Evolutionary conservation across 2,888 invertebrate species (phyloP), one percentile per base, ranked within the genome.

Genomic region (Nomada fabriciana): DNA sequence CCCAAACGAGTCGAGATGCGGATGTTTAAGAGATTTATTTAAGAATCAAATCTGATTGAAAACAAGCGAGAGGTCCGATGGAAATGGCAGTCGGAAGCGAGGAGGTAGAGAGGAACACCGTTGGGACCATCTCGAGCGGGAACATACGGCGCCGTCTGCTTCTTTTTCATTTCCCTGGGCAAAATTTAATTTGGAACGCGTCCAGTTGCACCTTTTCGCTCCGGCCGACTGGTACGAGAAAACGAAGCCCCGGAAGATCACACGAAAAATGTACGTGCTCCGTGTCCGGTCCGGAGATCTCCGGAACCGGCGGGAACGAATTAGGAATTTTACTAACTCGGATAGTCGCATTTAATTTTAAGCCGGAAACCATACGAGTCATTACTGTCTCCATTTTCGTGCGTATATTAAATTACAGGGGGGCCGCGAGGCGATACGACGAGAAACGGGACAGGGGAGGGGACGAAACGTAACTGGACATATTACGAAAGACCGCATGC

Each of bases 281-380:
- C 89, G 84, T 59, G 83, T 74, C 80, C 80, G 84, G 76, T 64
- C 76, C 43, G 61, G 87, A 88, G 88, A 89, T 89, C 90, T 86
- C 47, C 70, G 85, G 87, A 87, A 86, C 47, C 47, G 85, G 59
- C 78, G 47, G 57, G 57, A 57, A 86, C 93, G 93, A 94, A 94
- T 94, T 93, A 92, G 93, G 91, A 94, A 94, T 93, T 94, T 93
- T 92, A 92, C 93, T 91, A 93, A 93, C 93, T 94, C 92, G 92
- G 91, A 91, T 93, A 93, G 93, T 93, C 93, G 92, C 90, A 92
- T 93, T 93, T 93, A 93, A 94, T 93, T 94, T 93, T 94, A 94
- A 94, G 93, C 93, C 93, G 88, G 94, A 94, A 94, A 92, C 94
- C 94, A 80, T 93, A 94, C 91, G 92, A 93, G 91, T 92, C 91